Evolutionary conservation across 30 jellyfish, hydroid and myxozoan genomes (phyloP).

Genomic region (Cassiopea xamachana): DNA sequence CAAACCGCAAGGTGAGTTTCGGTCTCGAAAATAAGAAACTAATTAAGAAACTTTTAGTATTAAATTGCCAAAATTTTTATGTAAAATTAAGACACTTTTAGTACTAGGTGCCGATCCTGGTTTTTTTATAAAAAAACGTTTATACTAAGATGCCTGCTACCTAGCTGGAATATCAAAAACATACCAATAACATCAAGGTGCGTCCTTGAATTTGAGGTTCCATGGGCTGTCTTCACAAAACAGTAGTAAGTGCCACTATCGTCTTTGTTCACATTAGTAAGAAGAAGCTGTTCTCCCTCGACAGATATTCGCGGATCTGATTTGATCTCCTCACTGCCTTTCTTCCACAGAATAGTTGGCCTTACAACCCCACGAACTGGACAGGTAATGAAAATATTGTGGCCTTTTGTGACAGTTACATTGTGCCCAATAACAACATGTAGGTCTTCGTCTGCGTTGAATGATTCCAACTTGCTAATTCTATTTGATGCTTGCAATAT

Average conservation of each 20-base stretch:
- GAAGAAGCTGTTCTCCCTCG: conserved; percentile 69
- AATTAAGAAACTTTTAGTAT: no score
- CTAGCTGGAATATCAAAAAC: background rate
- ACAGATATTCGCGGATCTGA: conserved; percentile 35
- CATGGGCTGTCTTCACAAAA: conserved; percentile 66
- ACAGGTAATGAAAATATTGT: conserved; percentile 68
- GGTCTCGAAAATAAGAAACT: no score
- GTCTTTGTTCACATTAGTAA: conserved; percentile 25
- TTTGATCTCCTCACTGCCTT: conserved; percentile 32
- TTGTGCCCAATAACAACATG: conserved; percentile 73
- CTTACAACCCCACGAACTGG: conserved; percentile 73
- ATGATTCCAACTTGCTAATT: conserved; percentile 47
- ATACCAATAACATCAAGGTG: conserved; percentile 77
- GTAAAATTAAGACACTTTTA: no score
- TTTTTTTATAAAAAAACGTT: no score
- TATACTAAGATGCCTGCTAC: no score
- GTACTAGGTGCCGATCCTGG: no score
- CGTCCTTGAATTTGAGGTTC: conserved; percentile 69
- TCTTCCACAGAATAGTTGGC: conserved; percentile 79
- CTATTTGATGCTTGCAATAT: conserved; percentile 58
- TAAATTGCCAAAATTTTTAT: no score
- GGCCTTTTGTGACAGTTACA: conserved; percentile 58
- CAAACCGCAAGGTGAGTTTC: no score
- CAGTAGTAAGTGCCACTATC: conserved; percentile 77
- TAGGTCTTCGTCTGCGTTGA: conserved; percentile 64